Evolutionary conservation across 53 echinoderm and acorn worm species (phyloP), one percentile per base, ranked within the genome.

Genomic region (Echinometra lucunter): DNA sequence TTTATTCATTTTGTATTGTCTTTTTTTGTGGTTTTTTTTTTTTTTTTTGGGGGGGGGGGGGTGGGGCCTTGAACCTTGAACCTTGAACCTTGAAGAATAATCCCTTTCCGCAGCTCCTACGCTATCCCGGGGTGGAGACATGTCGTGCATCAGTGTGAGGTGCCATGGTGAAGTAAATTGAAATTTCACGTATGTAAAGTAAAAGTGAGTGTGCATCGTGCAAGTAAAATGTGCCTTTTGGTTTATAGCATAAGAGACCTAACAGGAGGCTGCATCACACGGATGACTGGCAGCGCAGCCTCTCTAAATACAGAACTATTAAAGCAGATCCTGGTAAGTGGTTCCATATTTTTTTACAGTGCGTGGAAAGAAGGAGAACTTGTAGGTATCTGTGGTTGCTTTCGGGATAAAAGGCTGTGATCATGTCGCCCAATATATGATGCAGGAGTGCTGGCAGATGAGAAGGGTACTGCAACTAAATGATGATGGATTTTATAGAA

Each of bases 401-500:
- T 45, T 87, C 32, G 89, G 89, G 21, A 89, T 30, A 56, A n/a
- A 25, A 58, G 37, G 37, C 18, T 45, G 38, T 87, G 87, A 38
- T 87, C 87, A n/a, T 47, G 49, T n/a, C 49, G 23, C 21, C 87
- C 87, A 87, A 47, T 45, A 38, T 87, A 87, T 32, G 45, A 45
- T 12, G 87, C 87, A 47, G 87, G 87, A 45, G 3, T 8, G 45
- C 44, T 87, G 27, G n/a, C 49, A 45, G 47, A 60, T 28, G 89
- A 60, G 27, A 89, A 89, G 27, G 89, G 89, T 49, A 89, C 38
- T 23, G 28, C 19, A 58, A 89, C 60, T 25, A 89, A 28, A 28
- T 91, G 91, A 69, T 91, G 91, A 38, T 90, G 91, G 8, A 91
- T 67, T 69, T 47, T 32, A 37, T 90, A 38, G 44, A 82, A 82